phyloP scores from a whole-genome alignment of 2,113 vertebrate species.

The Nettapus auritus region DNA sequence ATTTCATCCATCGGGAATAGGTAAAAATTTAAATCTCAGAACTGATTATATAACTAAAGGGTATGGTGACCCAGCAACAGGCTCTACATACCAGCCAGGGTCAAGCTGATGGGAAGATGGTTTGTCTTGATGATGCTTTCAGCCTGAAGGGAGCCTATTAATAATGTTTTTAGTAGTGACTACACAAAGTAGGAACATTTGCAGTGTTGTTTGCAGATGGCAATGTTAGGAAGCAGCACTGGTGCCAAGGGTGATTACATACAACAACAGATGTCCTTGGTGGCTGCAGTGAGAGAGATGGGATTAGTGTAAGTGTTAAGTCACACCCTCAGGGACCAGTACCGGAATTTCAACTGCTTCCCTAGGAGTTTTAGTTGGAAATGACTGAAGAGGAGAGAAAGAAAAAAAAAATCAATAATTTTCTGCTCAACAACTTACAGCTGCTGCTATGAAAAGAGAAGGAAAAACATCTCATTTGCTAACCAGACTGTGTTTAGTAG shows the following conservation, averaged over 20 bases:
- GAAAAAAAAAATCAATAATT: neutral
- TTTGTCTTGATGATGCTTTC: neutral
- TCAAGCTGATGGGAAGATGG: neutral
- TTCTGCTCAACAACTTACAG: neutral
- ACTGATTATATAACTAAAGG: neutral
- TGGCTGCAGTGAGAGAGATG: neutral
- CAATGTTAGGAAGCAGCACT: neutral
- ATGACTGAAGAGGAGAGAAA: neutral
- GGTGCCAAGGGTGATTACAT: neutral
- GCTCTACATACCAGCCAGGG: neutral
- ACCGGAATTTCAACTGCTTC: neutral
- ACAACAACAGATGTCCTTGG: neutral
- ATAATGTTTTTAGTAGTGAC: neutral
- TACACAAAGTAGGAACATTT: neutral
- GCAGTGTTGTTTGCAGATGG: neutral
- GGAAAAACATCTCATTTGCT: fast-evolving
- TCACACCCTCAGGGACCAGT: neutral
- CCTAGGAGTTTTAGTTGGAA: neutral
- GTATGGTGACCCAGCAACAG: neutral
- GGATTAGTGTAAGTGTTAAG: neutral
- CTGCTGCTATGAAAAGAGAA: neutral
- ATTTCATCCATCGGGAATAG: neutral
- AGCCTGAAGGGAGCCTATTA: neutral
- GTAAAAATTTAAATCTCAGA: neutral
- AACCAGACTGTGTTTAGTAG: neutral